Conservation (phyloP, 2,797 vertebrate species). For the Poliocrania exsul region DNA sequence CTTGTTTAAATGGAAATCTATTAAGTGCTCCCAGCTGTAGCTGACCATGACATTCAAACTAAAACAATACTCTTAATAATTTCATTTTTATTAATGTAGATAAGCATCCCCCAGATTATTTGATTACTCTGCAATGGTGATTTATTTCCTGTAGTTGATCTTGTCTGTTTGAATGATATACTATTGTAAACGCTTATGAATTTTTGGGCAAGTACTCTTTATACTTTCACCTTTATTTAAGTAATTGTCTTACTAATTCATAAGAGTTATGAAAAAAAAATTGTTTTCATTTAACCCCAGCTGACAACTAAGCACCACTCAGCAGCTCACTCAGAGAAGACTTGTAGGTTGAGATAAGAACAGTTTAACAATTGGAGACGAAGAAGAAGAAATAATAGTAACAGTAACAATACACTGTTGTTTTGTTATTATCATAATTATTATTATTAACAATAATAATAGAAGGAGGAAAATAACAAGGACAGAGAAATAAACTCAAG, state of each 20-base stretch:
- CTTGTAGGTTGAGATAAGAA: background rate
- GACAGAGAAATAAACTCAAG: background rate
- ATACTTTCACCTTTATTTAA: background rate
- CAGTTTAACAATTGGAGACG: background rate
- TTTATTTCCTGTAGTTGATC: slow-evolving; percentile 25
- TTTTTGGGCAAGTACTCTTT: background rate
- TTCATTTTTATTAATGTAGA: slow-evolving; percentile 48
- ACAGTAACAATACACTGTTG: no score
- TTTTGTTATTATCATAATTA: background rate
- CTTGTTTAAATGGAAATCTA: slow-evolving; percentile 21
- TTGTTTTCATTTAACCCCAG: background rate
- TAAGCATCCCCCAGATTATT: background rate
- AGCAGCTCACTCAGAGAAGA: background rate
- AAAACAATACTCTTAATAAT: slow-evolving; percentile 6
- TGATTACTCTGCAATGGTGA: background rate
- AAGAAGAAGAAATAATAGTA: background rate
- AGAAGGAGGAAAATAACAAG: background rate
- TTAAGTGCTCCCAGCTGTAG: background rate
- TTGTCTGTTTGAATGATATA: slow-evolving; percentile 4
- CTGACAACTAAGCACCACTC: background rate
- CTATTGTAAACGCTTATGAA: slow-evolving; percentile 6
- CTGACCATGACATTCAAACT: background rate
- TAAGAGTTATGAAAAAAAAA: slow-evolving; percentile 1
- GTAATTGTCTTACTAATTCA: background rate
- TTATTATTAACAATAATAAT: background rate